Base-by-base conservation (phyloP, 2,113 vertebrate genomes). In the Clarias magur region DNA sequence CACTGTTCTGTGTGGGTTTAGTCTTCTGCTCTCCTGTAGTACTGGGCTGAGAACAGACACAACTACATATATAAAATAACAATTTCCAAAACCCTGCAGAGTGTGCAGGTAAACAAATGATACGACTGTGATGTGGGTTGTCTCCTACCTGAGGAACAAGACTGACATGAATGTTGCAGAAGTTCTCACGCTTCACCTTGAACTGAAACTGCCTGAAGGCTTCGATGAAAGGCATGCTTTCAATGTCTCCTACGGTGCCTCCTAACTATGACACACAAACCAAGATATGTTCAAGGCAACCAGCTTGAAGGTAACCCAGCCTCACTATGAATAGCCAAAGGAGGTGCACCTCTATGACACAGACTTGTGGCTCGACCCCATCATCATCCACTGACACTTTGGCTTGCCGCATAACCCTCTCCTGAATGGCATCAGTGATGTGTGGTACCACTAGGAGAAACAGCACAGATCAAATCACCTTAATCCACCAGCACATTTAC, bases 121-220 rank as follows among this genome's bases (percentile, higher is more conserved):
- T 25, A 42, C 27, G 2, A 54, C 21, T 34, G 27, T n/a, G 27
- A 56, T 4, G 3, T 42, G 42, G 25, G 27, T 7, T 21, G 48
- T 48, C 0, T 65, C 94, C 93, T 90, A 99, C 98, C 98, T 98
- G 98, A 63, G 98, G 98, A 81, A 99, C 96, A 0, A 99, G 95
- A 85, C 98, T 99, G 93, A 99, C 98, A 0, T 99, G 98, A 72
- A 99, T 99, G 90, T 99, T 99, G 85, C 97, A 99, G 86, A 99
- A 99, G 92, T 99, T 99, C 92, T 99, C 98, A 19, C 95, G 95
- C 88, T 95, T 98, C 91, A 96, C 98, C 93, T 99, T 98, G 90
- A 99, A 99, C 93, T 99, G 98, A 94, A 99, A 99, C 92, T 99
- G 98, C 2, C 98, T 97, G 93, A 99, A 99, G 62, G 98, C 98